Base-by-base conservation (phyloP, 2,797 vertebrate species). In the Erpetoichthys calabaricus region DNA sequence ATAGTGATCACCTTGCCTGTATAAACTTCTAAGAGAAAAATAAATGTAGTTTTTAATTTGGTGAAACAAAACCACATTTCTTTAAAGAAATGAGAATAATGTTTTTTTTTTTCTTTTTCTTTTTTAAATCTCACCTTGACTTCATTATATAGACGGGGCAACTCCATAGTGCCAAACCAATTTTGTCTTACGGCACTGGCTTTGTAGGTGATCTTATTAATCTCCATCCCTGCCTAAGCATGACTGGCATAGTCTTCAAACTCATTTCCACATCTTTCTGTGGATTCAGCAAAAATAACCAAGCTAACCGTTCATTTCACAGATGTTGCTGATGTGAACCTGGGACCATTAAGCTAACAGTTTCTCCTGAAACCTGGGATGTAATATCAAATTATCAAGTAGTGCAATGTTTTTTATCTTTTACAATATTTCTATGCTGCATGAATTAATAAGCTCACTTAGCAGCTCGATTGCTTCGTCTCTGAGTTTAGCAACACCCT, bases 181-280 rank as follows among this genome's bases (percentile, higher is more conserved):
- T 25, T 25, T 25, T 25, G 2, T 25, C 25, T 25, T 25, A 25
- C 25, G 25, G 25, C 25, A 25, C 25, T 25, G 25, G 25, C 67
- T 65, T 59, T 45, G 54, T 45, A 59, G 51, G 25, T 45, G 5
- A 69, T 60, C 68, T 73, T 75, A 69, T 78, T 84, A 83, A 83
- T 83, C 74, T 76, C 68, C 68, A 68, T 68, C 75, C 68, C 58
- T 69, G 63, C 68, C 67, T 67, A 54, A 56, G 63, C 62, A 73
- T 73, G 69, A 68, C 69, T 62, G 58, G 61, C 47, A 49, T 6
- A 4, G 9, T 6, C 6, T 49, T 49, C 9, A 7, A 49, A 47
- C 74, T 79, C 63, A 79, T 81, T 78, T 79, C 72, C 73, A 74
- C 74, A 67, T 67, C 60, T 62, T 49, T 62, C 62, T 78, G 80